A percentile compares a stretch with the other conserved stretches of the same genome.
Conservation (phyloP, 2,888 invertebrate genomes). For the Dastarcus helophoroides region DNA sequence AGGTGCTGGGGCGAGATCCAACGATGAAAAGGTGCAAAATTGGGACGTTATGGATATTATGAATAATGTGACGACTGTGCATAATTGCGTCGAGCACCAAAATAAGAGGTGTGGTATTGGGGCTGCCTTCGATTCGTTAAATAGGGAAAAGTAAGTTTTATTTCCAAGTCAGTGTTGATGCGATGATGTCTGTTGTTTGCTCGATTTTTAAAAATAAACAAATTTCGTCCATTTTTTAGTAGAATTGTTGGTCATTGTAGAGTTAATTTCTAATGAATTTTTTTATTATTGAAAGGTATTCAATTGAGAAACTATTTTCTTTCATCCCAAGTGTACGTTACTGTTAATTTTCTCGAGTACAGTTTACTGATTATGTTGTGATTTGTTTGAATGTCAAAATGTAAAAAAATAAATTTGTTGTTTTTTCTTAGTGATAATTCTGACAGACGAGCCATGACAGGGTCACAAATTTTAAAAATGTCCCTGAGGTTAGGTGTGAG, state of each 20-base stretch:
- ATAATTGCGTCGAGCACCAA: constrained; percentile 44
- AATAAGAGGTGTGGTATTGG: constrained; percentile 45
- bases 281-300: too few species aligned
- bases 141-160: constrained; percentile 43
- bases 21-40: constrained; percentile 38
- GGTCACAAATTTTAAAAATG: constrained; percentile 69
- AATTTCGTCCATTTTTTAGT: too few species aligned
- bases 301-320: too few species aligned
- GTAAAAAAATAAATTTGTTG: too few species aligned
- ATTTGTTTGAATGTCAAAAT: too few species aligned
- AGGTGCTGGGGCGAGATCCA: constrained; percentile 23
- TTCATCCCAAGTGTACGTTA: too few species aligned
- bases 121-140: constrained; percentile 46
- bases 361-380: too few species aligned
- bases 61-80: constrained; percentile 56
- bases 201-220: too few species aligned
- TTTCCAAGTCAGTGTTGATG: background rate
- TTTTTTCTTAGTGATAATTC: constrained; percentile 23
- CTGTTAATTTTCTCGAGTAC: too few species aligned
- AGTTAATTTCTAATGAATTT: too few species aligned
- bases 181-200: too few species aligned
- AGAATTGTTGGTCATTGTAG: too few species aligned
- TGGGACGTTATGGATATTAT: constrained; percentile 66
- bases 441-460: constrained; percentile 44
- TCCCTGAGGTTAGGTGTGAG: constrained; percentile 49